These are phyloP conservation scores for Lamprotornis superbus DNA, from an alignment of 2,113 vertebrate species.

Conservation along the genomic window DNA sequence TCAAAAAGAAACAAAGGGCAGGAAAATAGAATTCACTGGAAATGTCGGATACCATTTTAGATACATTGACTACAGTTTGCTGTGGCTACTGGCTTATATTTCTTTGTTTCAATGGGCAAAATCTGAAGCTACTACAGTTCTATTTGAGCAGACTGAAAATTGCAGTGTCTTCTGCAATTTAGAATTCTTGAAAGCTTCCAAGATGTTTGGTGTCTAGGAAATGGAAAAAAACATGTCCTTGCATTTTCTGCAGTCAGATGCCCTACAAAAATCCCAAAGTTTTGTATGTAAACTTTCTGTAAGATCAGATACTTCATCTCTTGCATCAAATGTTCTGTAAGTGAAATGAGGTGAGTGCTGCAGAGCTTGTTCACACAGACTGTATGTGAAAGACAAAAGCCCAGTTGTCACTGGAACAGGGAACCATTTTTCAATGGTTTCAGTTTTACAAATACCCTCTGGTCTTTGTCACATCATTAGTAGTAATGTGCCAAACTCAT, in stretches of 20 bases:
- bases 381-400: not conserved
- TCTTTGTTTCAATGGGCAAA: not conserved
- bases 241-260: not conserved
- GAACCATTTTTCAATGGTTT: not conserved
- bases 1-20: not conserved
- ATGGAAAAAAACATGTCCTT: not conserved
- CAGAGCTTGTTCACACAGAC: not conserved
- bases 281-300: not conserved
- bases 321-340: not conserved
- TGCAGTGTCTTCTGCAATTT: not conserved
- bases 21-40: not conserved
- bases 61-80: not conserved
- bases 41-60: not conserved
- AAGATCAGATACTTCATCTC: not conserved
- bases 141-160: not conserved
- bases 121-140: not conserved
- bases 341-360: not conserved
- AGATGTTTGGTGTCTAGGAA: not conserved
- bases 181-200: not conserved
- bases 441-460: not conserved
- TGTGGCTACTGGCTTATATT: not conserved
- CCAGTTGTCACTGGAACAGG: not conserved
- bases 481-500: not conserved
- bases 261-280: not conserved
- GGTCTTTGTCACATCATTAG: not conserved